Percentiles rank a stretch among this genome's conserved stretches.
Conservation (phyloP, 2,113 vertebrate genomes). For the Picathartes gymnocephalus region DNA sequence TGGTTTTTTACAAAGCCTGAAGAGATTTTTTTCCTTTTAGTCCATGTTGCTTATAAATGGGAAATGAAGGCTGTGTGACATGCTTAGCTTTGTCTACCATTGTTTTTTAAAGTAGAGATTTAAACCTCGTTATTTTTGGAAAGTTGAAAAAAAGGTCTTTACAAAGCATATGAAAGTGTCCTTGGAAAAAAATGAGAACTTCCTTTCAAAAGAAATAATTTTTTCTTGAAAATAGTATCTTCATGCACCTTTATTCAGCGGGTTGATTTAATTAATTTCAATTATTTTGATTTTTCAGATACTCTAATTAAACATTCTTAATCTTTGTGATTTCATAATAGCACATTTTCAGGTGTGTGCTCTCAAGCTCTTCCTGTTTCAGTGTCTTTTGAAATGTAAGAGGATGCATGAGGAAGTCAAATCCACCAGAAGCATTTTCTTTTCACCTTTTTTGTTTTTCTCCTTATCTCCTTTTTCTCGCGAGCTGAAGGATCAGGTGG, state of each 20-base stretch:
- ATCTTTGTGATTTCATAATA: background rate
- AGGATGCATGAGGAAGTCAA: conserved; percentile 46
- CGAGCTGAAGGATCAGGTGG: conserved; percentile 50
- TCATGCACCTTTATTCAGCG: background rate
- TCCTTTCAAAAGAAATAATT: background rate
- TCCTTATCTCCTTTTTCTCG: conserved; percentile 73
- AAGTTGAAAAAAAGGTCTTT: background rate
- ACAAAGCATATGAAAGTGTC: conserved; percentile 32
- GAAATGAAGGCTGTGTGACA: background rate
- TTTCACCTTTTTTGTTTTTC: conserved; percentile 88
- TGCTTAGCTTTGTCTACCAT: background rate
- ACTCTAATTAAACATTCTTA: background rate
- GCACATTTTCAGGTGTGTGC: background rate
- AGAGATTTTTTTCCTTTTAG: background rate
- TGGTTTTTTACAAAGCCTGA: background rate
- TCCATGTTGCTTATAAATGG: background rate
- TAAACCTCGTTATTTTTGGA: background rate
- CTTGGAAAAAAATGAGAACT: background rate
- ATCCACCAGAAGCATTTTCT: conserved; percentile 99
- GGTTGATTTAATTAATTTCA: background rate
- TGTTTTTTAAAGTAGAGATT: background rate
- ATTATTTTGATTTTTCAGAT: background rate
- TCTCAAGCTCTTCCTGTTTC: background rate
- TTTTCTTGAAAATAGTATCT: background rate
- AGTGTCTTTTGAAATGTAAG: background rate